These are phyloP conservation scores for Hippocampus mohnikei DNA, from an alignment of 2,113 vertebrate species.

Conservation along the genomic window DNA sequence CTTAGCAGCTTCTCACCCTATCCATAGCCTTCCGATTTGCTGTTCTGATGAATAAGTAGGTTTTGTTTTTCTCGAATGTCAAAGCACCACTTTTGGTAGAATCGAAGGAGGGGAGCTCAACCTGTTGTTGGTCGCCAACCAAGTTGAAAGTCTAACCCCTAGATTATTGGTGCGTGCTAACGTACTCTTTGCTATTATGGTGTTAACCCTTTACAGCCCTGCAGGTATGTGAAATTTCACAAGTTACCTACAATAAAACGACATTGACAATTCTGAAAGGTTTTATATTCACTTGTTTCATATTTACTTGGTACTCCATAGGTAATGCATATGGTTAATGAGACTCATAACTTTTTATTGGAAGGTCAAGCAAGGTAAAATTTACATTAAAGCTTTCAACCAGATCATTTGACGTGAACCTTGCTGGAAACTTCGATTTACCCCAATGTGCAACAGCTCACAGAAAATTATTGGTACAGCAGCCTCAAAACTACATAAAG, in stretches of 20 bases:
- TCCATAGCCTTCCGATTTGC: conserved; percentile 32
- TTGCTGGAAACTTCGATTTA: background rate
- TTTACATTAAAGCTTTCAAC: conserved; percentile 52
- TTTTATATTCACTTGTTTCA: background rate
- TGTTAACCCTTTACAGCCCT: conserved; percentile 48
- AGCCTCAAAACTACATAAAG: background rate
- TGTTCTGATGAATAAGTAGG: background rate
- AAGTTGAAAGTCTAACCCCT: conserved; percentile 21
- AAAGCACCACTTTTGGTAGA: conserved; percentile 33
- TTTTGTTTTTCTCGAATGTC: conserved; percentile 15
- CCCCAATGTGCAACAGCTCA: background rate
- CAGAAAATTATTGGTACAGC: background rate
- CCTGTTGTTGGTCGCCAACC: conserved; percentile 13
- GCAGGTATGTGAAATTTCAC: conserved; percentile 51
- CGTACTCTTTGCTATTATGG: conserved; percentile 35
- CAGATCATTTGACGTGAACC: background rate
- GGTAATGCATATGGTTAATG: too few relatives aligned
- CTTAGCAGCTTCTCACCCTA: conserved; percentile 19
- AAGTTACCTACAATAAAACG: conserved; percentile 61
- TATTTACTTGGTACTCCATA: too few relatives aligned
- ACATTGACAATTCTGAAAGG: conserved; percentile 36
- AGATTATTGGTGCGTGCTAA: conserved; percentile 39
- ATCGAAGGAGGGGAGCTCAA: conserved; percentile 12
- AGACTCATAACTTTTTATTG: conserved; percentile 42
- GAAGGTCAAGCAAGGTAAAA: conserved; percentile 30